phyloP scores from a whole-genome alignment of 2,888 invertebrate species.

The Candidula unifasciata region DNA sequence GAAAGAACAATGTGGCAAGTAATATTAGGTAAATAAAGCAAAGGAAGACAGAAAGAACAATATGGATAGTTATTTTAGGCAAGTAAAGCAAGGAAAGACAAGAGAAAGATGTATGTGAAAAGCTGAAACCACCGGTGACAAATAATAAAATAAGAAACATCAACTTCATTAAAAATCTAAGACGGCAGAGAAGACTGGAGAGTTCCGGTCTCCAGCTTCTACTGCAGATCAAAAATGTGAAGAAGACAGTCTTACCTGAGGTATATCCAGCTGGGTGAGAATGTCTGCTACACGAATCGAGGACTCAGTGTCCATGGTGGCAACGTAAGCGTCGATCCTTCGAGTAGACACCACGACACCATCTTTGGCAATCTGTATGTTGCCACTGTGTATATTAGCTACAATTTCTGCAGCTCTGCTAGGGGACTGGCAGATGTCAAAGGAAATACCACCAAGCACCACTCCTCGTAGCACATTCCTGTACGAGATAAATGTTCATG shows the following conservation, averaged over 20 bases:
- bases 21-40: too few relatives aligned
- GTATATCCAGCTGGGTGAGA: constrained; percentile 67
- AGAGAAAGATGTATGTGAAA: too few relatives aligned
- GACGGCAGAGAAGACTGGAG: neutral
- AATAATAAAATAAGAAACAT: too few relatives aligned
- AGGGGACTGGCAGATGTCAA: constrained; percentile 73
- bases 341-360: constrained; percentile 48
- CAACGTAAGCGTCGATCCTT: constrained; percentile 59
- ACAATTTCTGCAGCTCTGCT: constrained; percentile 72
- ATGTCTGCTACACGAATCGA: constrained; percentile 71
- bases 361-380: constrained; percentile 58
- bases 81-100: too few relatives aligned
- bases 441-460: constrained; percentile 67
- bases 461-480: constrained; percentile 61
- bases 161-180: neutral
- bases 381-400: constrained; percentile 72
- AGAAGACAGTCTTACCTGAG: constrained; percentile 54
- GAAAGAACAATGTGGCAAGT: too few relatives aligned
- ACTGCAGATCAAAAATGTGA: too few relatives aligned
- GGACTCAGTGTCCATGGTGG: constrained; percentile 69
- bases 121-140: too few relatives aligned
- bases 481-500: neutral
- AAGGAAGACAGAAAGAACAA: too few relatives aligned
- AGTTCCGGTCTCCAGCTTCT: too few relatives aligned
- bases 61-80: too few relatives aligned